Base-by-base conservation (phyloP, 1,140 invertebrate genomes). In the Portunus trituberculatus region DNA sequence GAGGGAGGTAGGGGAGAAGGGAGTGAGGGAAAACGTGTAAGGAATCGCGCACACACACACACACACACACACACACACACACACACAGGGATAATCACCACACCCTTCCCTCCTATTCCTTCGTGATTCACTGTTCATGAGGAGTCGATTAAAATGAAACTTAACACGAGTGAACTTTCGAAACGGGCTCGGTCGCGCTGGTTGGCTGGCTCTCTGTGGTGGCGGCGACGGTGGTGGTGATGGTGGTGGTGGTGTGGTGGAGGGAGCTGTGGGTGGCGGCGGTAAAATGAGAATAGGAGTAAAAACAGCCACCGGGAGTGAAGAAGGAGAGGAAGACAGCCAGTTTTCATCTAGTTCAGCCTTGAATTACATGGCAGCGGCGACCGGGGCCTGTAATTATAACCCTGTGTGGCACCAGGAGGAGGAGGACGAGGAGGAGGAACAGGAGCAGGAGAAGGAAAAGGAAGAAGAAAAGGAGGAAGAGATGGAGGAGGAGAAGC, bases 271-370 rank as follows among this genome's bases (percentile, higher is more conserved):
- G 67, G 12, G 67, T 25, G 20, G 67, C n/a, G 25, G 67, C 8
- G 67, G 67, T 76, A 76, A 76, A 76, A 76, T 25, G 67, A 76
- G 67, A 76, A n/a, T 7, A 76, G 67, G 67, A 76, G 67, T 76
- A 76, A 76, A 76, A 76, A 76, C 16, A 76, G 52, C 52, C 52
- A 14, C 52, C 52, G 52, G 67, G 67, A 76, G 67, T n/a, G 67
- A 25, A 76, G 67, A n/a, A 76, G 25, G 67, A 76, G 20, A 76
- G 67, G n/a, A 76, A 76, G 67, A 76, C 67, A 76, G 67, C 6
- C 67, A n/a, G 67, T 76, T 76, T 76, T 76, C 67, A 76, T 76
- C 67, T 76, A 76, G 67, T 76, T 76, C 67, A 76, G 67, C 67
- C 25, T 76, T 76, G 67, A 76, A 76, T 76, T 76, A 76, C 67